A percentile compares a stretch with the other conserved stretches of the same genome.
Evolutionary conservation across 2,797 vertebrate species (phyloP).

Genomic region (Rhinichthys osculus): DNA sequence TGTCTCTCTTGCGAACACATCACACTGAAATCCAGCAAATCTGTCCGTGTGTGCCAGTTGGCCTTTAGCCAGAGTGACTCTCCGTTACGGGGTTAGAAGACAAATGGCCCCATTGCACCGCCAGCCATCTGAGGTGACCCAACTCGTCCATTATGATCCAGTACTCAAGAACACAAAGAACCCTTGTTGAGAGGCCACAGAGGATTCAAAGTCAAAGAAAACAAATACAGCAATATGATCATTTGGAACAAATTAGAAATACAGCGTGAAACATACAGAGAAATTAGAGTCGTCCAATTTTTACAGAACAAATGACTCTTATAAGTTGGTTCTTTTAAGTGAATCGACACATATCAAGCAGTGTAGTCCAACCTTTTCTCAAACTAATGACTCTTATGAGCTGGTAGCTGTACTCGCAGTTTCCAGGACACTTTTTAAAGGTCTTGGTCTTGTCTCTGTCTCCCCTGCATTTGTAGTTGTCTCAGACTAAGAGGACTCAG

Average conservation of each 20-base stretch:
- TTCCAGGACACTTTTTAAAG: no score
- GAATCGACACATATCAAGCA: neutral
- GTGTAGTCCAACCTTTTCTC: neutral
- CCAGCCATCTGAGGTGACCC: constrained; percentile 67
- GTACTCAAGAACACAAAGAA: constrained; percentile 48
- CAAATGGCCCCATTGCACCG: constrained; percentile 69
- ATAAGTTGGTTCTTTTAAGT: neutral
- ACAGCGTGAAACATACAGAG: no score
- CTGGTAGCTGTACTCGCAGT: no score
- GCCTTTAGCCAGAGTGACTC: constrained; percentile 71
- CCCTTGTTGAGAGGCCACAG: constrained; percentile 20
- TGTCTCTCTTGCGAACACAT: constrained; percentile 37
- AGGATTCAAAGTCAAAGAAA: constrained; percentile 28
- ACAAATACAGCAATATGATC: constrained; percentile 9
- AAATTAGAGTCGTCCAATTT: no score
- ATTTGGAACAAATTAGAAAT: neutral
- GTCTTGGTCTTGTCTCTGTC: neutral
- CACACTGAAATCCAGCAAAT: constrained; percentile 51
- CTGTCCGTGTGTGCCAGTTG: constrained; percentile 59
- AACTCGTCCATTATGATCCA: constrained; percentile 68
- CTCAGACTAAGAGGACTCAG: no score
- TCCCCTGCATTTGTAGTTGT: no score
- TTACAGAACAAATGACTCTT: neutral
- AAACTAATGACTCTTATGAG: neutral
- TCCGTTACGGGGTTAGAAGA: constrained; percentile 65